Conservation (phyloP, 2,797 vertebrate genomes). For the Mormyrus proboscirostris region DNA sequence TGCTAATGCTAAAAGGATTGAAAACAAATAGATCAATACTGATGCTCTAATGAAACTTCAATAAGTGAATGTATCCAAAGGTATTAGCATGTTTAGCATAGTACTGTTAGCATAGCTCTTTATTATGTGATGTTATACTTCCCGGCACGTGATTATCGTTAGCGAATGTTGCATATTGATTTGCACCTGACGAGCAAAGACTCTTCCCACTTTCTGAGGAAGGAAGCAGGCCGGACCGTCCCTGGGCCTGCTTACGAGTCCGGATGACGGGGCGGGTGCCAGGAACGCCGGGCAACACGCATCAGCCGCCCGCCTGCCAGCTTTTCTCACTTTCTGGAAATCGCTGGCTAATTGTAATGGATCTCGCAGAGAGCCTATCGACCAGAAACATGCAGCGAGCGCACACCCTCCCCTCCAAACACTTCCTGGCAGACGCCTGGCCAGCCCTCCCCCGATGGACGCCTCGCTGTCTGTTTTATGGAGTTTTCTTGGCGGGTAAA, state of each 20-base stretch:
- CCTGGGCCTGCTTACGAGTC: slow-evolving; percentile 49
- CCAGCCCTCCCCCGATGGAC: background rate
- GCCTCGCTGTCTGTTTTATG: background rate
- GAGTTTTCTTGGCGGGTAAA: background rate
- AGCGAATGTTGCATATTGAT: slow-evolving; percentile 57
- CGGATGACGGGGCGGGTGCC: slow-evolving; percentile 45
- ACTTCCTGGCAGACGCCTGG: background rate
- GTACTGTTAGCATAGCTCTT: background rate
- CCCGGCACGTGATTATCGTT: slow-evolving; percentile 30
- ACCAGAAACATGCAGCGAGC: slow-evolving; percentile 5
- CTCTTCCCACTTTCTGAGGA: slow-evolving; percentile 62
- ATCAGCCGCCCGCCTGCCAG: background rate
- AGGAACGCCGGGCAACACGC: slow-evolving; percentile 44
- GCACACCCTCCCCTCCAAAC: background rate
- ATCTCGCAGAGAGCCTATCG: slow-evolving; percentile 16
- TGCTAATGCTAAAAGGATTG: background rate
- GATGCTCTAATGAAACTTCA: background rate
- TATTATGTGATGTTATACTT: too few relatives aligned
- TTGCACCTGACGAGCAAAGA: slow-evolving; percentile 40
- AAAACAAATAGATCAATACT: background rate
- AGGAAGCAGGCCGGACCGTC: slow-evolving; percentile 34
- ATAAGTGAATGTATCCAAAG: background rate
- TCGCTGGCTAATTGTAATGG: slow-evolving; percentile 25
- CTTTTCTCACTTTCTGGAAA: slow-evolving; percentile 26
- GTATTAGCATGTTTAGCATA: background rate